A percentile compares a stretch with the other conserved stretches of the same genome.
These are phyloP conservation scores for Hydrotaea cyrtoneurina DNA, from an alignment of 2,888 invertebrate genomes.

Conservation along the genomic window DNA sequence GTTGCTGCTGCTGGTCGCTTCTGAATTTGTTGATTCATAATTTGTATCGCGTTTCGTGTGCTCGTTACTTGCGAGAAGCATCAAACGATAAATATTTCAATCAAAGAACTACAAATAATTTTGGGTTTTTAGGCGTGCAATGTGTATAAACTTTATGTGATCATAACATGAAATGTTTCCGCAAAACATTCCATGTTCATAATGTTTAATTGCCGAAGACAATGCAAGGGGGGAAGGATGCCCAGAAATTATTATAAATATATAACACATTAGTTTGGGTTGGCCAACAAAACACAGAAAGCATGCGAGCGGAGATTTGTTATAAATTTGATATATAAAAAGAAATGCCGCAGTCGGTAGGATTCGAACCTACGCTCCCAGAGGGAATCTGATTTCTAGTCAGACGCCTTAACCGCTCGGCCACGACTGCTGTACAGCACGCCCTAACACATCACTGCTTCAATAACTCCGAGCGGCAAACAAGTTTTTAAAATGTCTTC, in stretches of 20 bases:
- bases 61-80: slow-evolving; percentile 24
- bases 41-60: slow-evolving; percentile 18
- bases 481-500: no score
- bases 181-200: background rate
- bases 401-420: slow-evolving; percentile 81
- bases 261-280: no score
- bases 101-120: slow-evolving; percentile 53
- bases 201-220: no score
- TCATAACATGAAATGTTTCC: slow-evolving; percentile 45
- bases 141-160: slow-evolving; percentile 50
- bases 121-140: slow-evolving; percentile 46
- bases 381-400: slow-evolving; percentile 81
- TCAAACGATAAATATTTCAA: slow-evolving; percentile 56
- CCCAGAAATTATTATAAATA: no score
- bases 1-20: background rate
- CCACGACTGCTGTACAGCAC: slow-evolving; percentile 79
- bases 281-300: no score
- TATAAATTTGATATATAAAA: no score
- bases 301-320: no score
- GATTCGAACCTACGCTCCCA: slow-evolving; percentile 81
- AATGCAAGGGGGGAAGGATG: no score
- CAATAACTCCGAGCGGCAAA: no score
- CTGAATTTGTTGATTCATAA: background rate
- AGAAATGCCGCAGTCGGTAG: slow-evolving; percentile 81
- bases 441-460: background rate